A percentile compares a stretch with the other conserved stretches of the same genome.
These are phyloP conservation scores for Amiota mariae DNA, from an alignment of 2,888 invertebrate species.

Conservation along the genomic window DNA sequence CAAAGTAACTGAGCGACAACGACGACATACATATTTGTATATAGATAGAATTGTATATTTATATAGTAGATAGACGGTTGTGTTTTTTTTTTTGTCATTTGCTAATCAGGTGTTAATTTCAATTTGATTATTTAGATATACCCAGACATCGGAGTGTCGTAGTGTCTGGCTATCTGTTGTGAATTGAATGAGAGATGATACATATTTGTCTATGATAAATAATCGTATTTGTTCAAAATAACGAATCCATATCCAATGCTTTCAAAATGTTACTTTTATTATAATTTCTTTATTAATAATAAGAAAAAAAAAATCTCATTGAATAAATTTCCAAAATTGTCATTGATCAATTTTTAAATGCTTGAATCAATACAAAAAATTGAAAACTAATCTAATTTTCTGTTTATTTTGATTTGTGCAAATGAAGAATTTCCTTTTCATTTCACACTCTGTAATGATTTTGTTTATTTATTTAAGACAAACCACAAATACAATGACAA, in stretches of 20 bases:
- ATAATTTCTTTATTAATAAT: no score
- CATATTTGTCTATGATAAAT: no score
- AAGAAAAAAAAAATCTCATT: constrained; percentile 44
- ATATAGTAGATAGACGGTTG: not conserved
- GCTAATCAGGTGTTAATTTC: constrained; percentile 57
- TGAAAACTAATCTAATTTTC: constrained; percentile 10
- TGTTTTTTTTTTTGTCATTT: not conserved
- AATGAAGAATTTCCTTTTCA: constrained; percentile 53
- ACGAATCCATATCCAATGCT: no score
- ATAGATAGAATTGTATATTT: constrained; percentile 1
- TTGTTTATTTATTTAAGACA: constrained; percentile 47
- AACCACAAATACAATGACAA: not conserved
- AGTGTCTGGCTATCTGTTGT: constrained; percentile 35
- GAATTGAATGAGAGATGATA: not conserved
- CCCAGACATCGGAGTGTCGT: constrained; percentile 46
- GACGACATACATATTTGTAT: not conserved
- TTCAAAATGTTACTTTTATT: no score
- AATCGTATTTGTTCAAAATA: no score
- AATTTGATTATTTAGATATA: constrained; percentile 48
- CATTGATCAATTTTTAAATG: not conserved
- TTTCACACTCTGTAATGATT: constrained; percentile 51
- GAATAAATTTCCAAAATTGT: constrained; percentile 28
- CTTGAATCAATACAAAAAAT: constrained; percentile 16
- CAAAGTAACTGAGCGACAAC: not conserved
- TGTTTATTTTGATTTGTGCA: constrained; percentile 39